phyloP scores from a whole-genome alignment of 2,888 invertebrate species.

The Hyposoter dolosus region DNA sequence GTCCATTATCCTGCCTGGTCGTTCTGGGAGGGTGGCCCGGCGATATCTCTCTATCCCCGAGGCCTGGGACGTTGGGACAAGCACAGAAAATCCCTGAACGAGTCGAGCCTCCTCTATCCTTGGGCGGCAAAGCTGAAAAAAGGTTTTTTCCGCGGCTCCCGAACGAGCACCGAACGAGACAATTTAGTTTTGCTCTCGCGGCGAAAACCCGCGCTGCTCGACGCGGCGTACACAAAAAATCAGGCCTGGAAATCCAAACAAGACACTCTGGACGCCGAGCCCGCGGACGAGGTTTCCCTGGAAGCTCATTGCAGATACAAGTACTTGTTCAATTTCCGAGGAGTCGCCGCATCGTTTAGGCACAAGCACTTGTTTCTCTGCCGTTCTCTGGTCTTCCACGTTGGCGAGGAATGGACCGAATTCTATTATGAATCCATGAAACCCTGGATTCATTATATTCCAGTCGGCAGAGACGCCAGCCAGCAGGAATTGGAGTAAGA shows the following conservation, averaged over 20 bases:
- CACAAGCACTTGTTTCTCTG: constrained; percentile 98
- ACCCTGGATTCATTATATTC: constrained; percentile 98
- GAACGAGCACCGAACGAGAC: constrained; percentile 97
- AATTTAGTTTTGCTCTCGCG: constrained; percentile 93
- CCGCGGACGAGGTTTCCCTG: constrained; percentile 94
- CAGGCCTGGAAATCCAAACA: constrained; percentile 98
- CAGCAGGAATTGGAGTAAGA: constrained; percentile 89
- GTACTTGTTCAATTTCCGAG: constrained; percentile 97
- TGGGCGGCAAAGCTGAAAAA: constrained; percentile 91
- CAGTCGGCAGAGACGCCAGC: constrained; percentile 89
- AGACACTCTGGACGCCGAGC: constrained; percentile 94
- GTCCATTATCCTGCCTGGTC: constrained; percentile 99
- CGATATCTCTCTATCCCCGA: constrained; percentile 96
- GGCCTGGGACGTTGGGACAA: constrained; percentile 98
- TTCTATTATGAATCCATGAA: constrained; percentile 96
- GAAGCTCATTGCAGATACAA: constrained; percentile 97
- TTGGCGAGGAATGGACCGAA: constrained; percentile 97
- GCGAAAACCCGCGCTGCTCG: constrained; percentile 90
- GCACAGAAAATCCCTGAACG: constrained; percentile 90
- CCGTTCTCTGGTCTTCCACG: constrained; percentile 96
- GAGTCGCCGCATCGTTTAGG: constrained; percentile 99
- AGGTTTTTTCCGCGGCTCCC: constrained; percentile 97
- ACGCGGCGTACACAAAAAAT: constrained; percentile 98
- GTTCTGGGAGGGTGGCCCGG: constrained; percentile 99
- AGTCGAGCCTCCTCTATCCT: constrained; percentile 88